Percentiles rank a stretch among this genome's conserved stretches.
These are phyloP conservation scores for Pyralis farinalis DNA, from an alignment of 2,888 invertebrate species.

Conservation along the genomic window DNA sequence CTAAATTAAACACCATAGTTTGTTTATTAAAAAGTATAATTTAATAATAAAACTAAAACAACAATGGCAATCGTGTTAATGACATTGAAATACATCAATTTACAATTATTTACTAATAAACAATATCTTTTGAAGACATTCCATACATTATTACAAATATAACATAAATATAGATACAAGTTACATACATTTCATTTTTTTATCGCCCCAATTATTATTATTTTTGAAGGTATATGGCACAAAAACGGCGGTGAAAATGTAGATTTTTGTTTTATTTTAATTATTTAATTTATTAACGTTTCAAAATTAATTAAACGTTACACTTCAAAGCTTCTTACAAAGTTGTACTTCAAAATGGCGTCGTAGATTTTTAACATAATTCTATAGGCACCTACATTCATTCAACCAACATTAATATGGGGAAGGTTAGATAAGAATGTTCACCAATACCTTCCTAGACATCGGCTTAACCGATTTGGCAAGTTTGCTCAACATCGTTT, in stretches of 20 bases:
- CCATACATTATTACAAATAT: conserved; percentile 5
- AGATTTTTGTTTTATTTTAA: neutral
- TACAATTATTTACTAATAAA: conserved; percentile 26
- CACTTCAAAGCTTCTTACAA: too few relatives aligned
- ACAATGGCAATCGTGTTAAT: conserved; percentile 63
- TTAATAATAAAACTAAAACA: conserved; percentile 60
- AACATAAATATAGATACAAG: conserved; percentile 17
- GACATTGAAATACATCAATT: conserved; percentile 28
- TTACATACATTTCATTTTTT: conserved; percentile 7
- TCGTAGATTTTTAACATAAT: too few relatives aligned
- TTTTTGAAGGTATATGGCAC: conserved; percentile 11
- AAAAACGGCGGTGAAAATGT: neutral
- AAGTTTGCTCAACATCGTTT: too few relatives aligned
- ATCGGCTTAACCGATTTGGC: too few relatives aligned
- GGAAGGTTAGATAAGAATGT: too few relatives aligned
- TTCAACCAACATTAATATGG: too few relatives aligned
- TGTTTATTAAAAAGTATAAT: conserved; percentile 52
- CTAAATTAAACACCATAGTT: neutral
- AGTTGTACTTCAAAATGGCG: too few relatives aligned
- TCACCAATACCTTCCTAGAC: too few relatives aligned
- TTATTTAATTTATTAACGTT: conserved; percentile 5
- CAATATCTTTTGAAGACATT: conserved; percentile 55
- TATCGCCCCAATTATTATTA: conserved; percentile 1
- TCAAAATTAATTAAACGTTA: too few relatives aligned
- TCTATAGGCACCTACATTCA: too few relatives aligned